These are phyloP conservation scores for Scaptomyza polygonia DNA, from an alignment of 2,888 invertebrate genomes.

Conservation along the genomic window DNA sequence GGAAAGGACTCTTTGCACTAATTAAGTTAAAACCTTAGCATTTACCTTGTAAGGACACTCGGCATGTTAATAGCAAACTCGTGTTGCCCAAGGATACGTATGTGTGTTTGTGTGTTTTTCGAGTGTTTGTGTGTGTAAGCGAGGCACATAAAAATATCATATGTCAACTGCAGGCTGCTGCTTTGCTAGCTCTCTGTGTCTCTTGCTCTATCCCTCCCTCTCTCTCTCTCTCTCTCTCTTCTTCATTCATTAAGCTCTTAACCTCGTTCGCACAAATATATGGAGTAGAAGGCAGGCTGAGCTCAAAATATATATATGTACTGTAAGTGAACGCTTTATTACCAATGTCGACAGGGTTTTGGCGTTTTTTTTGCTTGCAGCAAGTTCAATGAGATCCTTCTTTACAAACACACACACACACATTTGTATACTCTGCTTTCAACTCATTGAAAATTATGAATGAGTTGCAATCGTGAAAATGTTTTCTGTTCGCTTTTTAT, in stretches of 20 bases:
- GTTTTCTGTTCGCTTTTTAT: background rate
- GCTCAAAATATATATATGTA: constrained; percentile 40
- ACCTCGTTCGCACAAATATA: constrained; percentile 60
- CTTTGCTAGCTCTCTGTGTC: constrained; percentile 31
- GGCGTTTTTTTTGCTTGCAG: constrained; percentile 32
- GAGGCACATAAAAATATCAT: constrained; percentile 76
- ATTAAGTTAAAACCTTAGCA: constrained; percentile 76
- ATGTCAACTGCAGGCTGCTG: constrained; percentile 71
- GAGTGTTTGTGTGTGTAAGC: constrained; percentile 5
- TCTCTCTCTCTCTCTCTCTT: background rate
- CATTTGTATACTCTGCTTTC: constrained; percentile 6
- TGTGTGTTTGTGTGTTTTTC: constrained; percentile 6
- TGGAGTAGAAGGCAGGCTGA: constrained; percentile 15
- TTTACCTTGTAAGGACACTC: constrained; percentile 64
- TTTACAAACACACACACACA: constrained; percentile 7
- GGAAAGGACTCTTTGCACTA: constrained; percentile 54
- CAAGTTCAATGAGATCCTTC: constrained; percentile 48
- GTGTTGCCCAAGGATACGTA: constrained; percentile 45
- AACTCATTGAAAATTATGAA: constrained; percentile 53
- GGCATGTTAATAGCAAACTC: constrained; percentile 70
- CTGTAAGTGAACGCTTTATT: constrained; percentile 76
- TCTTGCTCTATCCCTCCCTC: constrained; percentile 4
- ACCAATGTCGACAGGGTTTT: constrained; percentile 69
- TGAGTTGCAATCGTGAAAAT: constrained; percentile 47
- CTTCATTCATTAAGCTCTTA: constrained; percentile 74